A percentile compares a stretch with the other conserved stretches of the same genome.
These are phyloP conservation scores for Callyntrura guangdongensis DNA, from an alignment of 2,888 invertebrate genomes.

Conservation along the genomic window DNA sequence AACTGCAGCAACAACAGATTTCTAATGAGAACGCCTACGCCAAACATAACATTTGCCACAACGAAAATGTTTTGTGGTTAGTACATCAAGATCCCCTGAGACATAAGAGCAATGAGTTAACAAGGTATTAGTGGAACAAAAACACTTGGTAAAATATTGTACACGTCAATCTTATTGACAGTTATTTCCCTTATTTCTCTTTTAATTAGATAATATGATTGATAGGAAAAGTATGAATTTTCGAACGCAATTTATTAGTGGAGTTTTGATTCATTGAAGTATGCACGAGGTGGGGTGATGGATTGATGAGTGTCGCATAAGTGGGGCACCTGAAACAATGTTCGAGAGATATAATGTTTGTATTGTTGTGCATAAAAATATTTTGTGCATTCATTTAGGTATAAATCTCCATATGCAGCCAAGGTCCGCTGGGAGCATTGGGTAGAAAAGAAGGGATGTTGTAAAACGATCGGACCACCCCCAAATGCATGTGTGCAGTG, in stretches of 20 bases:
- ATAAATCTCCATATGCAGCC: constrained; percentile 67
- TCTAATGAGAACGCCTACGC: background rate
- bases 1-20: constrained; percentile 12
- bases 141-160: background rate
- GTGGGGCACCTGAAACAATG: too few relatives aligned
- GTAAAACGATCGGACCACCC: constrained; percentile 75
- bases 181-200: too few relatives aligned
- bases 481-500: constrained; percentile 55
- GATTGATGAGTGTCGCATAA: too few relatives aligned
- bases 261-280: background rate
- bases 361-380: too few relatives aligned
- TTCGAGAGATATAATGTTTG: too few relatives aligned
- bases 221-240: too few relatives aligned
- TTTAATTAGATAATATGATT: too few relatives aligned
- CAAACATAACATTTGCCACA: background rate
- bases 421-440: constrained; percentile 77
- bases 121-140: background rate
- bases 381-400: constrained; percentile 39
- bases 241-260: background rate
- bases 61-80: constrained; percentile 67
- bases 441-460: constrained; percentile 73
- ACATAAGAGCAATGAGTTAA: background rate
- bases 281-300: too few relatives aligned
- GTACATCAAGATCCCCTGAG: background rate
- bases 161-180: background rate